Evolutionary conservation across 2,113 vertebrate species (phyloP).

Genomic region (Rhabdomys dilectus): DNA sequence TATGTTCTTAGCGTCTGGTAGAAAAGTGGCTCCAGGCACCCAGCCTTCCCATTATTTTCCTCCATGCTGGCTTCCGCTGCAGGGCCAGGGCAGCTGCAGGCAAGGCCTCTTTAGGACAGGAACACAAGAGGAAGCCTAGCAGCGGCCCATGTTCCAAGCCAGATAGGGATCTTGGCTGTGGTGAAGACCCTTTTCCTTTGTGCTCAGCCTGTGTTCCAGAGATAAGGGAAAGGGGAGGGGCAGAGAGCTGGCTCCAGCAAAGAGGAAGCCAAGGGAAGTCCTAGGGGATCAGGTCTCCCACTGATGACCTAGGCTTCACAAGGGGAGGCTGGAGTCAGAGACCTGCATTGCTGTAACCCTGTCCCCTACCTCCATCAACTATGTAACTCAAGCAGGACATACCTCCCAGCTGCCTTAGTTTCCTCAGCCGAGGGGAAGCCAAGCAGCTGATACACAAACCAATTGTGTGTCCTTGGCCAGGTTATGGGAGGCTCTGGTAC

Average conservation of each 20-base stretch:
- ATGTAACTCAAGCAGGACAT: rapidly evolving
- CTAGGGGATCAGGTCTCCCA: not conserved
- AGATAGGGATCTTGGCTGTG: constrained; percentile 70
- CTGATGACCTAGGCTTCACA: rapidly evolving
- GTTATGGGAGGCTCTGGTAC: not conserved
- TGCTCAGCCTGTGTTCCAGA: constrained; percentile 68
- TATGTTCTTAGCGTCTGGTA: not conserved
- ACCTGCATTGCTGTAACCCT: not conserved
- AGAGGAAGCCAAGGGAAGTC: not conserved
- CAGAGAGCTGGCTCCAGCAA: constrained; percentile 3
- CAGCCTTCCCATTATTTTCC: constrained; percentile 67
- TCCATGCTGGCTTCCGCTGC: constrained; percentile 49
- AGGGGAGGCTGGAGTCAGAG: rapidly evolving
- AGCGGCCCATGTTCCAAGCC: not conserved
- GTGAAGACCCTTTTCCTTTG: constrained; percentile 39
- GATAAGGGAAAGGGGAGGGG: constrained; percentile 83
- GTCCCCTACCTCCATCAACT: not conserved
- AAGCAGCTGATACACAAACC: not conserved
- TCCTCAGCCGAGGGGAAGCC: not conserved
- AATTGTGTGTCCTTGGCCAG: rapidly evolving
- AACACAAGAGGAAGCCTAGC: constrained; percentile 57
- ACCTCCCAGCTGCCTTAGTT: not conserved
- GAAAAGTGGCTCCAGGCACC: constrained; percentile 40
- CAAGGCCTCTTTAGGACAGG: not conserved
- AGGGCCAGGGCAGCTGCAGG: constrained; percentile 55